Evolutionary conservation across 2,888 invertebrate genomes (phyloP).

Genomic region (Hetaerina titia): DNA sequence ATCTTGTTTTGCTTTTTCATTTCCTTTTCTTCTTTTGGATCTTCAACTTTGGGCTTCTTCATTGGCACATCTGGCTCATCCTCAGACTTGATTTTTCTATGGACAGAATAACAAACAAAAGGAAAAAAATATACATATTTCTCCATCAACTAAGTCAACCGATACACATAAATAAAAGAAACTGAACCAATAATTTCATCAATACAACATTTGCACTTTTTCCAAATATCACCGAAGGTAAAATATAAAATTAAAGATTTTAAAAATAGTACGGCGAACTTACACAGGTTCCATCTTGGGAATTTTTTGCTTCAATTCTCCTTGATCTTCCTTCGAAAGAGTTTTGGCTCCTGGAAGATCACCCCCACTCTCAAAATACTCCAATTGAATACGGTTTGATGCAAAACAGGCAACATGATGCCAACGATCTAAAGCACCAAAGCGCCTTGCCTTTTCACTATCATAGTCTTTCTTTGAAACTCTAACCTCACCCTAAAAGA

Average conservation of each 20-base stretch:
- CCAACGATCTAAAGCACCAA: conserved; percentile 92
- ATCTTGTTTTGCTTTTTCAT: conserved; percentile 86
- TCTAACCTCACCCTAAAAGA: conserved; percentile 83
- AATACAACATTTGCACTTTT: no score
- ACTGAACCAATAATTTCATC: no score
- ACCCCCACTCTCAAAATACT: conserved; percentile 86
- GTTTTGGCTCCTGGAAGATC: conserved; percentile 87
- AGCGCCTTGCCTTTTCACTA: conserved; percentile 87
- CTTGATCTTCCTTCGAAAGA: conserved; percentile 86
- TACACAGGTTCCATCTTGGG: conserved; percentile 80
- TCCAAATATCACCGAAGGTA: no score
- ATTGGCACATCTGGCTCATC: conserved; percentile 77
- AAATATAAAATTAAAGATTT: background rate
- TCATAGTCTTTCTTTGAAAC: conserved; percentile 92
- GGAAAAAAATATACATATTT: background rate
- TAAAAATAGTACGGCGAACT: conserved; percentile 63
- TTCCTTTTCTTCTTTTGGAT: conserved; percentile 79
- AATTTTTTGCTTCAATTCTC: conserved; percentile 81
- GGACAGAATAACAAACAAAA: conserved; percentile 71
- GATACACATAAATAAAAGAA: no score
- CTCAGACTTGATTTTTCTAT: conserved; percentile 78
- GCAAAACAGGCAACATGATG: conserved; percentile 95
- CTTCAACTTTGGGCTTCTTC: conserved; percentile 78
- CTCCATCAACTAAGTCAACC: no score
- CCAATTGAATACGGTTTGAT: conserved; percentile 84